phyloP scores from a whole-genome alignment of 2,797 vertebrate species.

The Uromys caudimaculatus region DNA sequence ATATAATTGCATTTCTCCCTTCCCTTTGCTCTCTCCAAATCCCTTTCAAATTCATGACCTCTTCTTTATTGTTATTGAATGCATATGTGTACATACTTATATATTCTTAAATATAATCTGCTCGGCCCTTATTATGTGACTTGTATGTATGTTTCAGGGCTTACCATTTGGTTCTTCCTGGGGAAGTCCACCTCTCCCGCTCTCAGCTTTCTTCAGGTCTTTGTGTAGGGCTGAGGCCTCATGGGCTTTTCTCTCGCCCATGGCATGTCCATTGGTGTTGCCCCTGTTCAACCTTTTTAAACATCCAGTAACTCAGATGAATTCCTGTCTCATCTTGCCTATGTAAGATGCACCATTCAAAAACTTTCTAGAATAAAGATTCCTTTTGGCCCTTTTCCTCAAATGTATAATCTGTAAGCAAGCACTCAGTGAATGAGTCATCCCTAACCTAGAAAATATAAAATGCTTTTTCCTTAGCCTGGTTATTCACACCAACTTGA shows the following conservation, averaged over 20 bases:
- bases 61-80: not conserved
- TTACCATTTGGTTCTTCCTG: not conserved
- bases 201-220: not conserved
- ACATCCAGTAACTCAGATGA: not conserved
- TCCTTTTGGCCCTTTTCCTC: not conserved
- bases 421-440: not conserved
- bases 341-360: not conserved
- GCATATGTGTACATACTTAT: not conserved
- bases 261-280: not conserved
- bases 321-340: not conserved
- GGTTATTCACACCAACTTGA: not conserved
- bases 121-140: not conserved
- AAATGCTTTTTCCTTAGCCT: not conserved
- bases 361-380: not conserved
- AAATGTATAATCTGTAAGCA: not conserved
- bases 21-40: not conserved
- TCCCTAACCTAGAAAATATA: not conserved
- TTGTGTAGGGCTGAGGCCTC: not conserved
- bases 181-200: not conserved
- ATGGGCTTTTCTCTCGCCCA: not conserved
- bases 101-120: not conserved
- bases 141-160: not conserved
- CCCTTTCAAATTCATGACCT: not conserved
- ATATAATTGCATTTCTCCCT: not conserved
- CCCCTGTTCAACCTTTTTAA: not conserved